Base-by-base conservation (phyloP, 1,140 invertebrate genomes). In the Aphelinus atriplicis region DNA sequence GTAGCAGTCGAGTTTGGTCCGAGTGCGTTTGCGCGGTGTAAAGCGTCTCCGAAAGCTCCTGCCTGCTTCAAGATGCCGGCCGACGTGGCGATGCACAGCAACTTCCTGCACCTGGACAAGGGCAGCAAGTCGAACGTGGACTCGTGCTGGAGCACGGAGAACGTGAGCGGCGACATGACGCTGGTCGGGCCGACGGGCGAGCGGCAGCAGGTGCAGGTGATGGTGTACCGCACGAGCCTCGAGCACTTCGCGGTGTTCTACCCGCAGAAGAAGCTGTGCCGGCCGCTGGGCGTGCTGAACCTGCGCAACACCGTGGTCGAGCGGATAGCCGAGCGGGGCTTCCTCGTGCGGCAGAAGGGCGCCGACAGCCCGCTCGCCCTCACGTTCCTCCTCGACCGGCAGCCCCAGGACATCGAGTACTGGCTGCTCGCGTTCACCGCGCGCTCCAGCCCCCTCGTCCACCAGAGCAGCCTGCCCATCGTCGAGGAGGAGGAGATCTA, bases 221-320 rank as follows among this genome's bases (percentile, higher is more conserved):
- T 91, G 76, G 91, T 92, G 6, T 93, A 93, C 81, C 88, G 90
- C 55, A 92, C 92, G 1, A 91, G 91, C 50, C 83, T 91, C 70
- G 92, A 92, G 79, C 92, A 93, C 79, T 93, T 93, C 80, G 91
- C 91, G 0, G 91, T 92, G 0, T 89, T 92, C 47, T 92, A 92
- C 73, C 92, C 92, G 2, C 90, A 91, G 81, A 92, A 92, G 81
- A 90, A 91, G 77, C 85, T 92, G 1, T 90, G 90, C 73, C 90
- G 91, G 74, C 90, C 92, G 0, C 82, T 91, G 10, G 91, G 91
- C 0, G 91, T 92, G 2, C 83, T 93, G 7, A 93, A 92, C 80
- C 80, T 93, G 62, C 85, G 89, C 67, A 92, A 92, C 79, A 92
- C 91, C 3, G 84, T 82, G 4, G 87, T 91, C 3, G 90, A 92